phyloP scores from a whole-genome alignment of 2,888 invertebrate genomes.

The Pomacea canaliculata region DNA sequence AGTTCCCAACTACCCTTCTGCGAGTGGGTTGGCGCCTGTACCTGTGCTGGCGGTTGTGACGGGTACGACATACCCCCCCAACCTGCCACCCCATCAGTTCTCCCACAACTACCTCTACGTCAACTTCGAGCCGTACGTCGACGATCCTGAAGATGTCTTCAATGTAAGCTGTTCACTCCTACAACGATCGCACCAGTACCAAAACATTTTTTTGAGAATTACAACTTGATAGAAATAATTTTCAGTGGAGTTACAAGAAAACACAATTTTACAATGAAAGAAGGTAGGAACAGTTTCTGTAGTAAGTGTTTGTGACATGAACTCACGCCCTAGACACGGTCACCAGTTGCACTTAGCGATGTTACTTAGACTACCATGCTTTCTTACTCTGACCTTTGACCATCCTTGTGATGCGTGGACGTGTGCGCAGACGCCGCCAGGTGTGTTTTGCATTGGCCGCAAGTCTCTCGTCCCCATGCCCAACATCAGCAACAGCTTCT shows the following conservation, averaged over 20 bases:
- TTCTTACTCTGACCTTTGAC: too few relatives aligned
- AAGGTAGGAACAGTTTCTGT: too few relatives aligned
- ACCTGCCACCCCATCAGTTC: slow-evolving; percentile 28
- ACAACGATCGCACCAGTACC: neutral
- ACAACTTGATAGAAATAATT: neutral
- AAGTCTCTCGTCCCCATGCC: neutral
- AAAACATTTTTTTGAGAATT: neutral
- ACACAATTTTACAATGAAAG: too few relatives aligned
- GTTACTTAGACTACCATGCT: too few relatives aligned
- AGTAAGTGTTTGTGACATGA: too few relatives aligned
- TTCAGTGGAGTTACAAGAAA: neutral
- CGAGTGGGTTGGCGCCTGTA: slow-evolving; percentile 32
- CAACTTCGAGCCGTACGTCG: slow-evolving; percentile 34
- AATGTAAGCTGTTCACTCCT: neutral
- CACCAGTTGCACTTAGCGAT: too few relatives aligned
- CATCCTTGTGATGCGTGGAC: too few relatives aligned
- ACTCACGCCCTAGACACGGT: too few relatives aligned
- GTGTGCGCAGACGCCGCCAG: slow-evolving; percentile 15
- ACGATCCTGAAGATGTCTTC: slow-evolving; percentile 11
- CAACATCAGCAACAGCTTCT: neutral
- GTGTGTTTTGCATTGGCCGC: slow-evolving; percentile 6
- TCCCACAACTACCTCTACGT: slow-evolving; percentile 51
- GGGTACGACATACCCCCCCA: slow-evolving; percentile 23
- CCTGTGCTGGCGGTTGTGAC: slow-evolving; percentile 41
- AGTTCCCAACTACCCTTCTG: slow-evolving; percentile 35